Evolutionary conservation across 2,888 invertebrate genomes (phyloP), one percentile per base, ranked within the genome.

Genomic region (Epinotia ramella): DNA sequence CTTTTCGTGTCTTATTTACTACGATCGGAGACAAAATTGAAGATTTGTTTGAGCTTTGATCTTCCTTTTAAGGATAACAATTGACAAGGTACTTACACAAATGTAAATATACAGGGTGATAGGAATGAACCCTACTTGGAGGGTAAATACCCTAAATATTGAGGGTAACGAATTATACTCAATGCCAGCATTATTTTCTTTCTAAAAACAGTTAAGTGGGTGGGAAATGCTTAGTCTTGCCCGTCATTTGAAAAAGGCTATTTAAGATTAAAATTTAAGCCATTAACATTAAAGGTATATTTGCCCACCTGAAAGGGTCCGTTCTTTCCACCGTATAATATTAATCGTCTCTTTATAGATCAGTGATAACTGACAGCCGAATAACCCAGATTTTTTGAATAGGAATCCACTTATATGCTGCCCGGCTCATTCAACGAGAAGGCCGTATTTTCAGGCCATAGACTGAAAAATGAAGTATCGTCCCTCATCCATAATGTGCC

Each of bases 401-500:
- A 49, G 16, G 16, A 16, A 16, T 16, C 6, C 49, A 49, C 13
- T 16, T 49, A 5, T 16, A 16, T 49, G 16, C 13, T 46, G 46
- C 12, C 13, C 16, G 49, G 49, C 49, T 49, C 16, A 49, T 49
- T 49, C 5, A 49, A 49, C 49, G 49, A 49, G 16, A 49, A 18
- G 20, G 13, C 40, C 2, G 40, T 40, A 40, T 40, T 67, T 57
- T 67, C 56, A 46, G 16, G n/a, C 16, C 28, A 6, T n/a, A 18
- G 46, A 62, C 28, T 53, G 53, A 53, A 53, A 28, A 40, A 46
- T 65, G 44, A 74, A 74, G 62, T 46, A 49, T 12, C 56, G 63
- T 56, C 53, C 74, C n/a, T 59, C 53, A 62, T 70, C 64, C 57
- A 60, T 66, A 57, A 75, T 77, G 57, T 76, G 67, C 57, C 56